Conservation (phyloP, 2,113 vertebrate species). For the Baryphthengus martii region DNA sequence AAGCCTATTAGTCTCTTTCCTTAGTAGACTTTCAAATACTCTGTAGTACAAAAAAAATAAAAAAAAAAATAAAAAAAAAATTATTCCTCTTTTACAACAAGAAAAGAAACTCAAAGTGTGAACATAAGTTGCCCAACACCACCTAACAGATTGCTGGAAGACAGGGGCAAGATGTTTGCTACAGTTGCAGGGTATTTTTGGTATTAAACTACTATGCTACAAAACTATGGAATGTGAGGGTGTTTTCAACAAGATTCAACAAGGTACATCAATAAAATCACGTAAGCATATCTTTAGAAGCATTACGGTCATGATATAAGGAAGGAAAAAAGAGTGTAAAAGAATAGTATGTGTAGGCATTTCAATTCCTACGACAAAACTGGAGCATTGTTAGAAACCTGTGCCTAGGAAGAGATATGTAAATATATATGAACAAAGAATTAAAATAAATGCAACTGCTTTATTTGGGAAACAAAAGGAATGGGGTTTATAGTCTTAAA, state of each 20-base stretch:
- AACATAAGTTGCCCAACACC: not conserved
- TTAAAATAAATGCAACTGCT: not conserved
- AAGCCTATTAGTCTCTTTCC: not conserved
- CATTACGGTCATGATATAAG: not conserved
- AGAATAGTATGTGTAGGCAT: not conserved
- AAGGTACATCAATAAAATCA: not conserved
- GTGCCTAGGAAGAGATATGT: not conserved
- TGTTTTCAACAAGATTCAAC: not conserved
- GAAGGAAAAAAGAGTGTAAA: rapidly evolving
- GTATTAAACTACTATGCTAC: not conserved
- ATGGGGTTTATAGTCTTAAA: not conserved
- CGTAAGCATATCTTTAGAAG: not conserved
- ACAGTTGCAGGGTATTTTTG: not conserved
- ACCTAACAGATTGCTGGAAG: not conserved
- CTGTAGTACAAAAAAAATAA: not conserved
- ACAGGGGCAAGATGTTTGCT: not conserved
- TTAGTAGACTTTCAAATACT: not conserved
- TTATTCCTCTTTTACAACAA: not conserved
- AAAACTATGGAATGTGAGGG: not conserved
- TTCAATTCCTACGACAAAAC: not conserved
- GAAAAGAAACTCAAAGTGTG: not conserved
- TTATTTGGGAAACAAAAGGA: not conserved
- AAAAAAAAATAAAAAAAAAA: not conserved
- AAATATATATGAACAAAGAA: not conserved
- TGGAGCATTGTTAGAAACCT: not conserved